Percentiles rank a stretch among this genome's conserved stretches.
Evolutionary conservation across 1,140 invertebrate species (phyloP).

Genomic region (Drosophila aff.): DNA sequence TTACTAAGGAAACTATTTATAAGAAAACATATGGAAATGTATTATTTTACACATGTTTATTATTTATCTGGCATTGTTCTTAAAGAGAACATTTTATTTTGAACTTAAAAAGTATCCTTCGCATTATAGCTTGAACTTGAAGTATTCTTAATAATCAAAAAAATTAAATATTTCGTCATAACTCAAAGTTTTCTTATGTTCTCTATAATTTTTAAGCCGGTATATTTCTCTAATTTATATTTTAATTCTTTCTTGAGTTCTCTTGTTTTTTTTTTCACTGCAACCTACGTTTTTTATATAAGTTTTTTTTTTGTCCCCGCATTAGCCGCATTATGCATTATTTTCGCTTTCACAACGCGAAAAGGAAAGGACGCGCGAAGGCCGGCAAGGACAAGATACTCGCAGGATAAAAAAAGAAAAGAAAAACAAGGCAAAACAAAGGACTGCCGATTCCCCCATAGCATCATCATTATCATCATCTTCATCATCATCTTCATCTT

Average conservation of each 20-base stretch:
- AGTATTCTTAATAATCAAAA: too few relatives aligned
- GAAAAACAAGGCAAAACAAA: conserved; percentile 27
- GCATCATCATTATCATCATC: conserved; percentile 11
- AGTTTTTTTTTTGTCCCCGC: conserved; percentile 11
- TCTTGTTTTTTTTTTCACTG: not conserved
- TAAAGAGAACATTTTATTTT: too few relatives aligned
- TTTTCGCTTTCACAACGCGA: conserved; percentile 55
- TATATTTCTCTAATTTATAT: not conserved
- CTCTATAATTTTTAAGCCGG: not conserved
- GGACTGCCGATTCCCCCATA: conserved; percentile 1
- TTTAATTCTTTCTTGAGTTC: not conserved
- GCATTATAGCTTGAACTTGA: too few relatives aligned
- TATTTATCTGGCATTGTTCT: too few relatives aligned
- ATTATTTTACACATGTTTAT: too few relatives aligned
- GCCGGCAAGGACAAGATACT: conserved; percentile 14
- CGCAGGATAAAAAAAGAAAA: conserved; percentile 1
- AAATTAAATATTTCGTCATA: too few relatives aligned
- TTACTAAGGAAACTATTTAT: too few relatives aligned
- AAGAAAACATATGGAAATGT: too few relatives aligned
- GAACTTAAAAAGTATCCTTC: too few relatives aligned
- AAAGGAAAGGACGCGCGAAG: conserved; percentile 11
- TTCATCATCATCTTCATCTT: conserved; percentile 1
- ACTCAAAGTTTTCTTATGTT: too few relatives aligned
- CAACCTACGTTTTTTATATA: not conserved
- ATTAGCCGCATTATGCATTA: conserved; percentile 51